Conservation (phyloP, 2,888 invertebrate genomes). For the Dryococelus australis region DNA sequence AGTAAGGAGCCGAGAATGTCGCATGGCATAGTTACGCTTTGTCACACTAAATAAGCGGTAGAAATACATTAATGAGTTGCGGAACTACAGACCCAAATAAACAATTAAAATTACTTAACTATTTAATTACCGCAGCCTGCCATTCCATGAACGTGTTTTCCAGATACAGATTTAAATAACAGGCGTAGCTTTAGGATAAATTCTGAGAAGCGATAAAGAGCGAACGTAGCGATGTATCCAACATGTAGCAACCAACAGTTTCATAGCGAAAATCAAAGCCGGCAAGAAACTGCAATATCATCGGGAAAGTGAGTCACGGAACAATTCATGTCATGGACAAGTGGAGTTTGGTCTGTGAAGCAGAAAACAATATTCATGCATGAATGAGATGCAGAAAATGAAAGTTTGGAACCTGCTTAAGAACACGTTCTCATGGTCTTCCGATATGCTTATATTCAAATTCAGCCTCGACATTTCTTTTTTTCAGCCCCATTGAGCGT, state of each 20-base stretch:
- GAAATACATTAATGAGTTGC: too few relatives aligned
- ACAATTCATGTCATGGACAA: conserved; percentile 3
- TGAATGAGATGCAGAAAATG: not conserved
- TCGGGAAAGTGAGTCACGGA: conserved; percentile 10
- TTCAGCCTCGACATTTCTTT: not conserved
- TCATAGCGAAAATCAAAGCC: not conserved
- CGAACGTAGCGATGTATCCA: not conserved
- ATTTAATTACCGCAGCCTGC: too few relatives aligned
- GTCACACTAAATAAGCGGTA: too few relatives aligned
- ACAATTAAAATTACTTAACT: too few relatives aligned
- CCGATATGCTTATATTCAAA: not conserved
- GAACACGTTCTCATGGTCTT: not conserved
- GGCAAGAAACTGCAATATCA: not conserved
- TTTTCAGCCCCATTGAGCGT: not conserved
- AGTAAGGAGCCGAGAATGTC: too few relatives aligned
- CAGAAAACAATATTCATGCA: conserved; percentile 3
- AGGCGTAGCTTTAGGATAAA: too few relatives aligned
- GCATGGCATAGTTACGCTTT: too few relatives aligned
- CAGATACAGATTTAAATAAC: too few relatives aligned
- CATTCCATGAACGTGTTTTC: too few relatives aligned
- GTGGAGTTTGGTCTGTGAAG: not conserved
- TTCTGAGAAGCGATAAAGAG: too few relatives aligned
- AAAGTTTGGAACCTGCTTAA: not conserved
- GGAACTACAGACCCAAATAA: too few relatives aligned
- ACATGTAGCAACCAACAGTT: not conserved